Conservation (phyloP, 2,797 vertebrate genomes). For the Sylvia borin region DNA sequence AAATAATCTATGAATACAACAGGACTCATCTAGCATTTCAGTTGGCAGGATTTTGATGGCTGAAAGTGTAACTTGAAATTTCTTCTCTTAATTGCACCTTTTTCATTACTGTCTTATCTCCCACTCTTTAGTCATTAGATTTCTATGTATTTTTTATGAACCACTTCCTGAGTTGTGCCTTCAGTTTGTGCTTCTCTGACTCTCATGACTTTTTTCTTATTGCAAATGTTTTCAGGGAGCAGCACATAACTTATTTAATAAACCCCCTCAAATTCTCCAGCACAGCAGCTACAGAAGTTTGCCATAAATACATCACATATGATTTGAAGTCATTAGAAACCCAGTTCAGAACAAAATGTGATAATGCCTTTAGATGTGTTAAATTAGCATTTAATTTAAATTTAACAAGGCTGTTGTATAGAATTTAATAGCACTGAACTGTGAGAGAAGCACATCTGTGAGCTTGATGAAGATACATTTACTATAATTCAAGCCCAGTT, state of each 20-base stretch:
- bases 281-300: constrained; percentile 12
- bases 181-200: not conserved
- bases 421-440: not conserved
- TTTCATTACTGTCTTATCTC: not conserved
- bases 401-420: constrained; percentile 39
- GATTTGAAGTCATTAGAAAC: constrained; percentile 15
- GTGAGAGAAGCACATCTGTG: not conserved
- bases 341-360: constrained; percentile 11
- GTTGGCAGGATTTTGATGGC: not conserved
- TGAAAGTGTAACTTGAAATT: constrained; percentile 1
- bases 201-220: not conserved
- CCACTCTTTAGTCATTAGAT: not conserved
- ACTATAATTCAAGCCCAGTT: not conserved
- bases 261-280: not conserved
- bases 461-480: not conserved
- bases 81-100: not conserved
- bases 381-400: constrained; percentile 59
- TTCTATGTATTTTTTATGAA: constrained; percentile 12
- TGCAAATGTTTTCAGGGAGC: not conserved
- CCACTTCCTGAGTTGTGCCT: not conserved
- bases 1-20: not conserved
- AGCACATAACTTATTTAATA: constrained; percentile 12
- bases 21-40: not conserved
- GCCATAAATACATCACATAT: constrained; percentile 1
- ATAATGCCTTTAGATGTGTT: constrained; percentile 36